These are phyloP conservation scores for Chrysotoxum bicinctum DNA, from an alignment of 2,888 invertebrate genomes.

Conservation along the genomic window DNA sequence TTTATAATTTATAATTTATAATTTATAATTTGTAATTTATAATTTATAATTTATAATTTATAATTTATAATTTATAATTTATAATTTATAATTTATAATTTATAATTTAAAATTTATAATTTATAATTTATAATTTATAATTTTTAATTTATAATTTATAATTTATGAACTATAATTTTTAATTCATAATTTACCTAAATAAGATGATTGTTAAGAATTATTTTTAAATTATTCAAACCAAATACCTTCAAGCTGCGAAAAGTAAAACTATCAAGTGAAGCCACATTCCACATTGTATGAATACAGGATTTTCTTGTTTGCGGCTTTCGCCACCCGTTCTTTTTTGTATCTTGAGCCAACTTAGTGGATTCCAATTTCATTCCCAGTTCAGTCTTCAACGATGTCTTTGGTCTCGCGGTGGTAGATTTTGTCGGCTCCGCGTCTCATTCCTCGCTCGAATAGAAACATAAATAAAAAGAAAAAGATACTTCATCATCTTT, in stretches of 20 bases:
- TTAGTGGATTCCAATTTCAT: conserved; percentile 65
- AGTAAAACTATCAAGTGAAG: conserved; percentile 56
- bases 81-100: too few relatives aligned
- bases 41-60: too few relatives aligned
- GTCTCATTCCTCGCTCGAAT: conserved; percentile 33
- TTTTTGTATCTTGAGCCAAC: conserved; percentile 44
- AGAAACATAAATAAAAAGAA: conserved; percentile 11
- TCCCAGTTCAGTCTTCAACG: conserved; percentile 60
- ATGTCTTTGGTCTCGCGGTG: conserved; percentile 64
- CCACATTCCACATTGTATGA: conserved; percentile 54
- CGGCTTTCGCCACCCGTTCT: conserved; percentile 69
- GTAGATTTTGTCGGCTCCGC: conserved; percentile 41
- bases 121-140: too few relatives aligned
- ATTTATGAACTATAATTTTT: too few relatives aligned
- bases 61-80: too few relatives aligned
- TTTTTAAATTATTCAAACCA: too few relatives aligned
- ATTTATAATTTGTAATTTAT: background rate
- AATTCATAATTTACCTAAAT: too few relatives aligned
- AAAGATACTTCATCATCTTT: conserved; percentile 9
- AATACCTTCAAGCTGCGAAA: background rate
- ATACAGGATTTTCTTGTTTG: conserved; percentile 74
- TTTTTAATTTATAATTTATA: too few relatives aligned
- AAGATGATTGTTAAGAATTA: background rate
- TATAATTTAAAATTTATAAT: too few relatives aligned
- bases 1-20: background rate